These are phyloP conservation scores for Adelosebastes latens DNA, from an alignment of 2,797 vertebrate species.

Conservation along the genomic window DNA sequence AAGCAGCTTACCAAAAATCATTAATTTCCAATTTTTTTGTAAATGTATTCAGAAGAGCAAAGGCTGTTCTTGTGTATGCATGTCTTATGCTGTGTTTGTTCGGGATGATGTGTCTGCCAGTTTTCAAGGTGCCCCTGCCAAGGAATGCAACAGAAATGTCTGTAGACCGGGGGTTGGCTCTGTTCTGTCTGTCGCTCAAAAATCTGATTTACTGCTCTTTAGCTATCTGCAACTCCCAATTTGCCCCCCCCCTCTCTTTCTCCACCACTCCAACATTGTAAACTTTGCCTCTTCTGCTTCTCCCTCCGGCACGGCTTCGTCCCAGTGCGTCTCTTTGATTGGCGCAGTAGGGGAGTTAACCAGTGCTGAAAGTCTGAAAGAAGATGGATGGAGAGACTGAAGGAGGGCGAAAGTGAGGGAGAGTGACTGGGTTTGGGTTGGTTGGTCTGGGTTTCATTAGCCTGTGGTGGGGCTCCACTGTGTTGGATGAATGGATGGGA, in stretches of 20 bases:
- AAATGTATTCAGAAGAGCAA: conserved; percentile 12
- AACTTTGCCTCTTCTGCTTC: conserved; percentile 11
- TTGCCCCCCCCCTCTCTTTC: neutral
- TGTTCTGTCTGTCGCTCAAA: conserved; percentile 54
- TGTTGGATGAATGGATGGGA: conserved; percentile 59
- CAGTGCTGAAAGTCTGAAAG: conserved; percentile 61
- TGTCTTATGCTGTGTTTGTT: conserved; percentile 38
- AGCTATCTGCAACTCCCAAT: conserved; percentile 56
- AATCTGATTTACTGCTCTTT: conserved; percentile 67
- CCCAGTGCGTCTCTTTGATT: conserved; percentile 49
- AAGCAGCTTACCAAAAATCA: neutral
- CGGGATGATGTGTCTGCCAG: conserved; percentile 45
- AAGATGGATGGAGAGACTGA: conserved; percentile 73
- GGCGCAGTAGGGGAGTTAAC: conserved; percentile 49
- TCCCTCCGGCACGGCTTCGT: neutral
- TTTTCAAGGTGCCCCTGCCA: conserved; percentile 73
- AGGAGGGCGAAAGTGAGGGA: conserved; percentile 53
- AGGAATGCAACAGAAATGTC: conserved; percentile 67
- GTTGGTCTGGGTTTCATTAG: conserved; percentile 74
- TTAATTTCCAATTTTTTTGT: conserved; percentile 1
- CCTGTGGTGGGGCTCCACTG: conserved; percentile 51
- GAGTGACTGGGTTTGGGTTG: conserved; percentile 44
- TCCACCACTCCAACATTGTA: neutral
- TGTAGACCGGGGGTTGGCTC: conserved; percentile 36
- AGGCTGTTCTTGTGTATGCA: conserved; percentile 16